Conservation (phyloP, 2,797 vertebrate species). For the Dallia pectoralis region DNA sequence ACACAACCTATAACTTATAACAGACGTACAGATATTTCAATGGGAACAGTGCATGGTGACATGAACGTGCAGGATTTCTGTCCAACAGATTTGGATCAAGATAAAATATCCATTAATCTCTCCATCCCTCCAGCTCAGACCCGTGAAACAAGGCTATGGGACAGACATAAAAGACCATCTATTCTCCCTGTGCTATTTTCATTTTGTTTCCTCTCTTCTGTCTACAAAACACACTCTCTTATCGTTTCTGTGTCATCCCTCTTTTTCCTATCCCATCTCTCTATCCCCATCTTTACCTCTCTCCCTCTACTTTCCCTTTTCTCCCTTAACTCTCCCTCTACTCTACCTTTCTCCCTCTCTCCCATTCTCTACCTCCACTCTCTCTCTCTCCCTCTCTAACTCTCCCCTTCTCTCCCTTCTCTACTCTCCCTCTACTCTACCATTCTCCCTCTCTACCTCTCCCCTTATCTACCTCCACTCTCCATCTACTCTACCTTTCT, state of each 20-base stretch:
- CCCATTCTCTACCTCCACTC: not conserved
- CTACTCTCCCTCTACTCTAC: not conserved
- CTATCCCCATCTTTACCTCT: constrained; percentile 1
- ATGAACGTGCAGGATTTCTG: not conserved
- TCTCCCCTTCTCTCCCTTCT: not conserved
- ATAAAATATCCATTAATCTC: not conserved
- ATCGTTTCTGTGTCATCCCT: not conserved
- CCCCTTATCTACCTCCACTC: too few relatives aligned
- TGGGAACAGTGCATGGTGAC: constrained; percentile 20
- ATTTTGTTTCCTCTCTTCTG: not conserved
- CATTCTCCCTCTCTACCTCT: not conserved
- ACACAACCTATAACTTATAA: too few relatives aligned
- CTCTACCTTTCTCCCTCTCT: not conserved
- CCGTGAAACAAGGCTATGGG: constrained; percentile 6
- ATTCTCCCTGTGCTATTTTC: not conserved
- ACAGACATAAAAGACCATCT: constrained; percentile 8
- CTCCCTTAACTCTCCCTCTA: not conserved
- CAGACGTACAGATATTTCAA: not conserved
- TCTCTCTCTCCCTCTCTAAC: not conserved
- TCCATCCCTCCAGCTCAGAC: not conserved
- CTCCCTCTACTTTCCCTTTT: too few relatives aligned
- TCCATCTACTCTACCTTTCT: not conserved
- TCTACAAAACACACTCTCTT: not conserved
- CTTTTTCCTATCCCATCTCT: not conserved
- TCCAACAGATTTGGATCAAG: not conserved